Base-by-base conservation (phyloP, 2,113 vertebrate genomes). In the Platichthys flesus region DNA sequence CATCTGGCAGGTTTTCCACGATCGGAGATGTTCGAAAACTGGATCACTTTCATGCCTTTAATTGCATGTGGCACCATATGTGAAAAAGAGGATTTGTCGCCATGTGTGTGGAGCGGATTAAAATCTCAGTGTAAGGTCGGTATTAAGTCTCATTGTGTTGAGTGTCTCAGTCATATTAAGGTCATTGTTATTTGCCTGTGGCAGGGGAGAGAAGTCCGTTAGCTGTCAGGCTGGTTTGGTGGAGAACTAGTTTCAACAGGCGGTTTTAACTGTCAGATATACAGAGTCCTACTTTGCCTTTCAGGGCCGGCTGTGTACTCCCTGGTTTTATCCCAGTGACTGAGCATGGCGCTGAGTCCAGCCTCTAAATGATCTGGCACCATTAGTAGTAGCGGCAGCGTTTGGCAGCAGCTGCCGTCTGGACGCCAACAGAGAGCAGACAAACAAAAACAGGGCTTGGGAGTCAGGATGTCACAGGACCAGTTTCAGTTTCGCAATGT, bases 1-100 rank as follows among this genome's bases (percentile, higher is more conserved):
- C 89, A 90, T 90, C 84, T 92, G 88, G 86, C 77, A 67, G 65
- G 45, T 72, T 16, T 81, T 77, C 66, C 74, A 85, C 3, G 8
- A 61, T 60, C 2, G 42, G 4, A 23, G 60, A 82, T 76, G 74
- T 86, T 67, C 69, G 28, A 81, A 57, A 51, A 74, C 55, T 24
- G 66, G 57, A 86, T 81, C 66, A 57, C 80, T 85, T 65, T 76
- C 21, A 67, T 60, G 23, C 8, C 15, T 75, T 56, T 42, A 51
- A 62, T 67, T 60, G 18, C 35, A 70, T 86, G 76, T 65, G 55
- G 61, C 18, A 24, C 69, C 77, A 23, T 59, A 61, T 51, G 47
- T 51, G 40, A 64, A 20, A 21, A 24, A 52, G 47, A 14, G 24
- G 62, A 28, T 49, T 55, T 42, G 20, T 35, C 2, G 3, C 16